A percentile compares a stretch with the other conserved stretches of the same genome.
These are phyloP conservation scores for Microtus pennsylvanicus DNA, from an alignment of 2,113 vertebrate genomes.

Conservation along the genomic window DNA sequence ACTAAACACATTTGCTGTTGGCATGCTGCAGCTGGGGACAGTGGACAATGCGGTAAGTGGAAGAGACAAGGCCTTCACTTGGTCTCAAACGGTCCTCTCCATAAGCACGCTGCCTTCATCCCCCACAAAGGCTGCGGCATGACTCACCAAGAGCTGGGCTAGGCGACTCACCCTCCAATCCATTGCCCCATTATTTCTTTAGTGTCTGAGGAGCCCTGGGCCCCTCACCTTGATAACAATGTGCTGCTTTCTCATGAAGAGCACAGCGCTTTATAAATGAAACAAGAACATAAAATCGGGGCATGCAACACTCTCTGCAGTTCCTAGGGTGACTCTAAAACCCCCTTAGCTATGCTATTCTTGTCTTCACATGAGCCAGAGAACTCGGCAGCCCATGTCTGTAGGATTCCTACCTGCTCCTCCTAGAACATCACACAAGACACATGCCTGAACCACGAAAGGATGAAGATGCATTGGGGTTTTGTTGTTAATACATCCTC, in stretches of 20 bases:
- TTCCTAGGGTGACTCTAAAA: conserved; percentile 1
- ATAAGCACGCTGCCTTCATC: conserved; percentile 33
- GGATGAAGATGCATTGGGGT: not conserved
- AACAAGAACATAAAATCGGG: not conserved
- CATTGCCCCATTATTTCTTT: not conserved
- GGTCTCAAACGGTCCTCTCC: conserved; percentile 46
- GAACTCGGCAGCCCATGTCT: not conserved
- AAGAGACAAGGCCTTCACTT: conserved; percentile 60
- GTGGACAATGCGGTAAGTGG: conserved; percentile 66
- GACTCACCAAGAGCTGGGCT: not conserved
- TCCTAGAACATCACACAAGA: not conserved
- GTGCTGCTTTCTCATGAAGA: conserved; percentile 9
- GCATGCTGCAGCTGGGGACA: conserved; percentile 74
- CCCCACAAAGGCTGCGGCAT: conserved; percentile 21
- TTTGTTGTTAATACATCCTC: not conserved
- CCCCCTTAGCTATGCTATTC: not conserved
- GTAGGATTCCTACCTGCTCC: not conserved
- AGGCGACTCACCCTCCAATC: not conserved
- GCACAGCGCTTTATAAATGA: not conserved
- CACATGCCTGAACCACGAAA: not conserved
- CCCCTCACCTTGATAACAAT: not conserved
- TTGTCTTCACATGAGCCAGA: not conserved
- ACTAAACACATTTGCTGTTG: conserved; percentile 77
- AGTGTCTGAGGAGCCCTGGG: not conserved
- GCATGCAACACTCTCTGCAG: not conserved